These are phyloP conservation scores for Villa cingulata DNA, from an alignment of 2,888 invertebrate genomes.

Conservation along the genomic window DNA sequence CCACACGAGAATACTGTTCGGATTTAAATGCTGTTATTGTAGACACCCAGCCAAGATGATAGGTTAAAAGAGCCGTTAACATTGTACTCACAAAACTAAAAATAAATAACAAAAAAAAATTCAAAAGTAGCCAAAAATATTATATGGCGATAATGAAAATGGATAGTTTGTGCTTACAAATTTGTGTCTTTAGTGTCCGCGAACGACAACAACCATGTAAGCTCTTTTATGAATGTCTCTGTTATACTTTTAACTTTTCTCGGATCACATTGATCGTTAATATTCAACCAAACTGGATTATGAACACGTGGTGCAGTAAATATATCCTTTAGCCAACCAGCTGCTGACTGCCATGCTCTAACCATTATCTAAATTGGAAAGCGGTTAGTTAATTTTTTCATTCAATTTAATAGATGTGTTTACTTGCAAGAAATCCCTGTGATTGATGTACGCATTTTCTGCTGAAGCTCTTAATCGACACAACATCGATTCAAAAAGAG, in stretches of 20 bases:
- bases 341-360: conserved; percentile 36
- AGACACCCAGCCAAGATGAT: conserved; percentile 84
- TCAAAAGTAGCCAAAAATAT: background rate
- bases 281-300: conserved; percentile 52
- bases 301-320: conserved; percentile 51
- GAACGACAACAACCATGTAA: conserved; percentile 53
- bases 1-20: conserved; percentile 18
- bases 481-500: conserved; percentile 56
- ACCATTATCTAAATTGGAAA: conserved; percentile 35
- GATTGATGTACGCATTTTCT: conserved; percentile 47
- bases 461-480: conserved; percentile 54
- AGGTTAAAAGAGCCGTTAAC: conserved; percentile 73
- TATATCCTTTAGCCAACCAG: conserved; percentile 48
- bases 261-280: conserved; percentile 35
- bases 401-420: conserved; percentile 8
- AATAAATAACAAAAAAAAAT: conserved; percentile 21
- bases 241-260: conserved; percentile 34
- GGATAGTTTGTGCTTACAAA: conserved; percentile 78
- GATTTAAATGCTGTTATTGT: conserved; percentile 45
- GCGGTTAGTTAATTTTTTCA: conserved; percentile 7
- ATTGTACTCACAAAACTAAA: conserved; percentile 81
- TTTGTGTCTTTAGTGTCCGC: conserved; percentile 77
- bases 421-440: conserved; percentile 39
- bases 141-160: background rate
- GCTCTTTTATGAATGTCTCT: conserved; percentile 39